Conservation (phyloP, 2,113 vertebrate species). For the Lampris incognitus region DNA sequence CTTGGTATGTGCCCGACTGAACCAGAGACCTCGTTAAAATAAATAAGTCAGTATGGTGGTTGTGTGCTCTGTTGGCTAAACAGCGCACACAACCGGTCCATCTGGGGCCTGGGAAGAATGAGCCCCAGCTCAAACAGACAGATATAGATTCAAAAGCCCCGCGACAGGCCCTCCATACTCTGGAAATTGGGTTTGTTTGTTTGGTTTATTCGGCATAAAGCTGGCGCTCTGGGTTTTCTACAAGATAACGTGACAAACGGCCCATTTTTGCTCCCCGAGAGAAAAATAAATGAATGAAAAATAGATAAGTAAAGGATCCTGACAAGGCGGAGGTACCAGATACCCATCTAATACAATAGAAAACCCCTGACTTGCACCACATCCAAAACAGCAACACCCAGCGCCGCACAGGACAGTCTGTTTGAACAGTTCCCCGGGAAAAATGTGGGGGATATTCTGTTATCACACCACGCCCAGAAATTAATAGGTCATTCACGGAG, state of each 20-base stretch:
- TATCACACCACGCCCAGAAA: slow-evolving; percentile 70
- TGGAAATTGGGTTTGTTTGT: slow-evolving; percentile 23
- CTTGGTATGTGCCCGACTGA: slow-evolving; percentile 53
- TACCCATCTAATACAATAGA: slow-evolving; percentile 44
- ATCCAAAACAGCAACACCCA: slow-evolving; percentile 35
- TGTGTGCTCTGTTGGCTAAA: slow-evolving; percentile 49
- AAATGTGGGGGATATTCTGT: slow-evolving; percentile 40
- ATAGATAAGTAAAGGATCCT: not conserved
- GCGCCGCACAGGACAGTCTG: slow-evolving; percentile 37
- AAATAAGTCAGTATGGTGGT: slow-evolving; percentile 71
- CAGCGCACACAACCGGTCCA: slow-evolving; percentile 52
- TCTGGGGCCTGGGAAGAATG: slow-evolving; percentile 56
- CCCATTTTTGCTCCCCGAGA: slow-evolving; percentile 15
- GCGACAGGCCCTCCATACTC: slow-evolving; percentile 37
- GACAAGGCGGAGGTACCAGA: slow-evolving; percentile 38
- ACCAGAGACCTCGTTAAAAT: slow-evolving; percentile 60
- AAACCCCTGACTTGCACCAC: slow-evolving; percentile 9
- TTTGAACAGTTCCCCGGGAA: slow-evolving; percentile 62
- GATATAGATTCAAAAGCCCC: slow-evolving; percentile 49
- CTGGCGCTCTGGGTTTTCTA: slow-evolving; percentile 43
- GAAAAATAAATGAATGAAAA: slow-evolving; percentile 1
- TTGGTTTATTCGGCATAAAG: slow-evolving; percentile 30
- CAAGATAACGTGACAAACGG: slow-evolving; percentile 34
- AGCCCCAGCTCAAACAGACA: slow-evolving; percentile 48
- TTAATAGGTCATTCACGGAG: slow-evolving; percentile 10